Conservation (phyloP, 2,888 invertebrate species). For the Eueremaeus valkanovi region DNA sequence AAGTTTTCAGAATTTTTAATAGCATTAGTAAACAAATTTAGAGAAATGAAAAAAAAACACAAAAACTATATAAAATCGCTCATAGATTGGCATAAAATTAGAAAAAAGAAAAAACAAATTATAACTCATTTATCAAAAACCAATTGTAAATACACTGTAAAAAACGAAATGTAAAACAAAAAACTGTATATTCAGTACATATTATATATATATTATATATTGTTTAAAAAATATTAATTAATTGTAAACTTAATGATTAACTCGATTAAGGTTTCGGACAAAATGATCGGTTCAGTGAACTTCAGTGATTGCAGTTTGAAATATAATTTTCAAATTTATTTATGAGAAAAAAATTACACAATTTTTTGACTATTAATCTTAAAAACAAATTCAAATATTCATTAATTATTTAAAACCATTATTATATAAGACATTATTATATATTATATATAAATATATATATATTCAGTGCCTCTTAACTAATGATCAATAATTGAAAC, state of each 20-base stretch:
- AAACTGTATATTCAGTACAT: slow-evolving; percentile 7
- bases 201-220: background rate
- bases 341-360: background rate
- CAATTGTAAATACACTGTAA: slow-evolving; percentile 11
- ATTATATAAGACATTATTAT: background rate
- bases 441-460: too few species aligned
- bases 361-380: background rate
- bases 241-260: too few species aligned
- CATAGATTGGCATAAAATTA: background rate
- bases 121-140: background rate
- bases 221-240: background rate
- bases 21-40: background rate
- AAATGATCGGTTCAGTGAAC: background rate
- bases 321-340: background rate
- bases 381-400: slow-evolving; percentile 1
- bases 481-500: background rate
- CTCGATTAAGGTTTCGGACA: background rate
- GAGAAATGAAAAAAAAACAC: background rate
- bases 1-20: background rate
- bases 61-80: background rate
- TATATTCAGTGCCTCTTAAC: slow-evolving; percentile 24
- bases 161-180: background rate
- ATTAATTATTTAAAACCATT: background rate
- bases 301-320: slow-evolving; percentile 1
- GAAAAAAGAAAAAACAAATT: background rate